Evolutionary conservation across 35 echinoderm and acorn worm species (phyloP).

Genomic region (Lytechinus pictus): DNA sequence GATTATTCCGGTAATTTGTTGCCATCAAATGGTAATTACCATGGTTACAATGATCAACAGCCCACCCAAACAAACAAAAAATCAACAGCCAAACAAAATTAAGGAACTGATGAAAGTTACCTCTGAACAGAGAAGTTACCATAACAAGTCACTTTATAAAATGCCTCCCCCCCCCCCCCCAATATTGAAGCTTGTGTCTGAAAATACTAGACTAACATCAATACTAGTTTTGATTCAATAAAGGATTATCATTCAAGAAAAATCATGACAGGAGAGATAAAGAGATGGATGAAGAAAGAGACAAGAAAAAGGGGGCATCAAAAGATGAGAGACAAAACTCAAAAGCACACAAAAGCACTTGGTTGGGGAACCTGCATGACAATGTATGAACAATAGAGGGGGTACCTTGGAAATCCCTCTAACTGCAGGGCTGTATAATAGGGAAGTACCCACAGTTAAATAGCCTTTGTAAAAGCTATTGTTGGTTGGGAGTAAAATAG

Average conservation of each 20-base stretch:
- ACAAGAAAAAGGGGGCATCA: neutral
- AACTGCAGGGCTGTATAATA: constrained; percentile 1
- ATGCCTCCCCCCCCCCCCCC: no score
- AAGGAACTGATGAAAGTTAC: no score
- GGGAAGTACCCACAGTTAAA: constrained; percentile 28
- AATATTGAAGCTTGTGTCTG: neutral
- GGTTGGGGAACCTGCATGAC: constrained; percentile 1
- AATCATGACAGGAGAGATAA: constrained; percentile 17
- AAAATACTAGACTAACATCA: neutral
- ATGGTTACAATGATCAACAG: no score
- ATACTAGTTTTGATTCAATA: constrained; percentile 14
- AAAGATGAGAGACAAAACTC: constrained; percentile 4
- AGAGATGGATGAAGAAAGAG: neutral
- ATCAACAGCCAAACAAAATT: no score
- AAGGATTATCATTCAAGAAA: neutral
- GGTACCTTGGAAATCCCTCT: constrained; percentile 8
- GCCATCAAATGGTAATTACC: no score
- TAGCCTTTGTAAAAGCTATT: neutral
- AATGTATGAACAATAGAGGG: neutral
- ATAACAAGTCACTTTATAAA: no score
- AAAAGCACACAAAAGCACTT: neutral
- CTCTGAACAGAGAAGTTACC: no score
- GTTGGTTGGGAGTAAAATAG: neutral
- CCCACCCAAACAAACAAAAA: no score
- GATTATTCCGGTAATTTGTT: no score